Base-by-base conservation (phyloP, 2,797 vertebrate species). In the Melanotaenia pygmaea region DNA sequence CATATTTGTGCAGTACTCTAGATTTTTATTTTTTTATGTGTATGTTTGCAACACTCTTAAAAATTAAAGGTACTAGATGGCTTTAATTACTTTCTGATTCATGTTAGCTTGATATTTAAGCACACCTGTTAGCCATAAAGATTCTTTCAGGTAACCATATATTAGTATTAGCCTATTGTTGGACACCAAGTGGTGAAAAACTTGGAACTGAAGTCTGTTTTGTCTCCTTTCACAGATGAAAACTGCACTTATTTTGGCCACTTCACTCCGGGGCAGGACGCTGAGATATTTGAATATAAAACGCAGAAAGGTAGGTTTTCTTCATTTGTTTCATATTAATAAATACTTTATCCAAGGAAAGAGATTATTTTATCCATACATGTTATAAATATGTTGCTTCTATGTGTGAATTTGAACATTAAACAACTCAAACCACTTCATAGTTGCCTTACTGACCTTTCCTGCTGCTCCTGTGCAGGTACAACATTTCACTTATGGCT, bases 191-290 rank as follows among this genome's bases (percentile, higher is more conserved):
- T 13, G 2, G 3, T 26, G 5, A 11, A 51, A 7, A 45, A 40
- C 60, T 64, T 56, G 69, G 9, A 76, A 68, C 24, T 76, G 20
- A 88, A 62, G 64, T 12, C 18, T 45, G 0, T 69, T 66, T 74
- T 74, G 0, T 66, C 58, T 86, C 59, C 59, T 64, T 84, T 43
- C 58, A 67, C 93, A 99, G 98, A 96, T 24, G 92, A 94, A 83
- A 99, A 96, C 94, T 99, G 98, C 82, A 96, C 98, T 13, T 99
- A 99, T 91, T 99, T 99, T 94, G 94, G 95, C 73, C 98, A 99
- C 85, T 99, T 99, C 89, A 97, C 95, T 59, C 96, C 97, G 0
- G 97, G 97, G 24, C 88, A 96, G 85, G 96, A 95, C 32, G 92
- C 96, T 0, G 96, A 98, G 84, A 96, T 98, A 86, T 98, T 99